Base-by-base conservation (phyloP, 2,888 invertebrate genomes). In the Philereme transversata region DNA sequence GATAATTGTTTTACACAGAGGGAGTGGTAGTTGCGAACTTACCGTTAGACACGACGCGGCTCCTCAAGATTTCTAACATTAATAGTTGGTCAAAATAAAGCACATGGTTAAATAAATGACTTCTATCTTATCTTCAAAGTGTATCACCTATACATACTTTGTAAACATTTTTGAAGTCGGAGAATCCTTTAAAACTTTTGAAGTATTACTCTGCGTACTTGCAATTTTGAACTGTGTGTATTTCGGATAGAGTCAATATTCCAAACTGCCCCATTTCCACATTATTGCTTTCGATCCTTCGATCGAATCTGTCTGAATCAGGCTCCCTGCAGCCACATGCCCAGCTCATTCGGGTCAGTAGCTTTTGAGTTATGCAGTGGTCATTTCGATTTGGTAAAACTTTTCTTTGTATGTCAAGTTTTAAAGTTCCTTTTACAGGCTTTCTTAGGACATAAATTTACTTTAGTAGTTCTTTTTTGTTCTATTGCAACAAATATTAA, bases 321-420 rank as follows among this genome's bases (percentile, higher is more conserved):
- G 62, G 41, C 55, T 55, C 34, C 53, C 54, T 55, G 54, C 54
- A 47, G 38, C 41, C 56, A 63, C 56, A 59, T 49, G 49, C 52
- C 56, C 48, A 10, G 52, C 47, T 52, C 59, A 59, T 59, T 59
- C 55, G 55, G 59, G 59, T 63, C 63, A 60, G 46, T 56, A 34
- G 52, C 40, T 57, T 54, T 58, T 45, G 38, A 49, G 54, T 41
- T 53, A 59, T 63, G 63, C 56, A 60, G 41, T 56, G 52, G 56
- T 52, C 62, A 56, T 54, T 63, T 59, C 59, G 52, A 63, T 56
- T 59, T 51, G 36, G 40, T 35, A 33, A 41, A 51, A 48, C 45
- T 49, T 40, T 51, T 44, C 11, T 8, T 6, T 50, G 22, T 41
- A 34, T 51, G 6, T 6, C 6, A 38, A 49, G 35, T 35, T 48